These are phyloP conservation scores for Congeria kusceri DNA, from an alignment of 2,888 invertebrate species.

Conservation along the genomic window DNA sequence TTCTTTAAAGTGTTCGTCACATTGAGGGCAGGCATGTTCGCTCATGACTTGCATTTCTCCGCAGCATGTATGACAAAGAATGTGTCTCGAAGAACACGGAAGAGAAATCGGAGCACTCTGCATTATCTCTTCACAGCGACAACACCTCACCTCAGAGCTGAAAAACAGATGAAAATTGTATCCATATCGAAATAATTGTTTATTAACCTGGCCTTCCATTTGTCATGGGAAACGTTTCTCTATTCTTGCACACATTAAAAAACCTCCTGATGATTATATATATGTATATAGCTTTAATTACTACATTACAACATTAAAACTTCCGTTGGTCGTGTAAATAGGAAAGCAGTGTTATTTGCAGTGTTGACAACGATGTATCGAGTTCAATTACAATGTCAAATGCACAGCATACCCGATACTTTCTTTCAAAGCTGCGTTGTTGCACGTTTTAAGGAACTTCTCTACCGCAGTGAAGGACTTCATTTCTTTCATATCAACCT, in stretches of 20 bases:
- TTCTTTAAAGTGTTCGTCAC: background rate
- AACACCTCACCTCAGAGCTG: background rate
- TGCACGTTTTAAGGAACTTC: slow-evolving; percentile 67
- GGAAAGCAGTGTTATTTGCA: too few species aligned
- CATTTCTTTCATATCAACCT: slow-evolving; percentile 59
- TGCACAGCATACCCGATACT: slow-evolving; percentile 12
- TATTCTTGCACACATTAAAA: too few species aligned
- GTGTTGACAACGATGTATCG: too few species aligned
- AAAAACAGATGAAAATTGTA: background rate
- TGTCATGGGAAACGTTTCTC: too few species aligned
- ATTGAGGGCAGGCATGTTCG: background rate
- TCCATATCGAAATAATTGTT: too few species aligned
- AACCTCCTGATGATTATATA: too few species aligned
- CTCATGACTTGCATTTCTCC: background rate
- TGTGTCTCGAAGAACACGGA: background rate
- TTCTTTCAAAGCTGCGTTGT: slow-evolving; percentile 52
- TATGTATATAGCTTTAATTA: too few species aligned
- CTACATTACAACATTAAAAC: too few species aligned
- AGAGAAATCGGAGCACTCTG: background rate
- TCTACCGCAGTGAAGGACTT: slow-evolving; percentile 61
- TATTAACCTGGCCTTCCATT: too few species aligned
- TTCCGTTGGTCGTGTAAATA: too few species aligned
- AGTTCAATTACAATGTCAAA: too few species aligned
- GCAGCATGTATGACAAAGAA: background rate
- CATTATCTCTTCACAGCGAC: background rate